Base-by-base conservation (phyloP, 2,113 vertebrate genomes). In the Sylvicapra grimmia region DNA sequence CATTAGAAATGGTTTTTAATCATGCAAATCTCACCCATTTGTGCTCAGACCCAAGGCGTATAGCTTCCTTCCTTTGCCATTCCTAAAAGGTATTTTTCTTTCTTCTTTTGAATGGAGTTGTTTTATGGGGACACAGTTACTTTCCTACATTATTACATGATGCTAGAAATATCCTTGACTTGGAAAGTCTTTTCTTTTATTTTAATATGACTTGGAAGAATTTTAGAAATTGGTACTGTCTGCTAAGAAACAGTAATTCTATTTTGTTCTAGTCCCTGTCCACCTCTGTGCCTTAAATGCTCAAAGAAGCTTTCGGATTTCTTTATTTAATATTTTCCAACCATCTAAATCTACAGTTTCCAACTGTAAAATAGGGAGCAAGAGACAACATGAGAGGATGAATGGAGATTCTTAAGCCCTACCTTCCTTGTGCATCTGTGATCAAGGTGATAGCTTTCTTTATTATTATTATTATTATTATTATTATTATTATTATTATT, bases 91-190 rank as follows among this genome's bases (percentile, higher is more conserved):
- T 94, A 96, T 97, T 98, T 97, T 98, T 98, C 77, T 49, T 86
- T 89, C 33, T 93, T 96, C 86, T 83, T 95, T 96, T 79, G 33
- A 96, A 97, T 61, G 13, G 96, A 89, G 59, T 93, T 98, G 65
- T 98, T 98, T 98, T 97, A 98, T 96, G 94, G 82, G 61, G 54
- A 75, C 95, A 92, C 97, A 97, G 97, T 97, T 98, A 98, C 98
- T 98, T 98, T 97, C 96, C 97, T 97, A 97, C 96, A 97, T 98
- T 98, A 98, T 94, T 97, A 98, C 97, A 98, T 98, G 89, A 85
- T 97, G 98, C 98, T 97, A 98, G 97, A 98, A 98, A 98, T 97
- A 98, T 80, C 96, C 97, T 99, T 98, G 97, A 98, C 98, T 96
- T 97, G 83, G 0, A n/a, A 97, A 97, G 97, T 85, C 63, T 53